Percentiles rank a stretch among this genome's conserved stretches.
These are phyloP conservation scores for Therioaphis trifolii DNA, from an alignment of 2,888 invertebrate genomes.

Conservation along the genomic window DNA sequence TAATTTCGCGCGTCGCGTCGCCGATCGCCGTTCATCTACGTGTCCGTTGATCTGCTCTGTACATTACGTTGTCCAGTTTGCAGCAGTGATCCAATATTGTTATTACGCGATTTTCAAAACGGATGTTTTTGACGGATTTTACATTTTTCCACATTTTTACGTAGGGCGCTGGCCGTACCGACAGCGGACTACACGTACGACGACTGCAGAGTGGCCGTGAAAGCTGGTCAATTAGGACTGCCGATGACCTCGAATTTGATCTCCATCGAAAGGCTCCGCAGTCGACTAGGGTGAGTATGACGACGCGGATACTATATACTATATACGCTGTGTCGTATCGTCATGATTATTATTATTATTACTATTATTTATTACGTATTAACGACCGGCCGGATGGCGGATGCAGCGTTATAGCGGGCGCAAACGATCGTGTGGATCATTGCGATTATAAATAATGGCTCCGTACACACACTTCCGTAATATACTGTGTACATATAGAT, in stretches of 20 bases:
- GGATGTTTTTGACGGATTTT: not conserved
- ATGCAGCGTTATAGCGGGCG: too few relatives aligned
- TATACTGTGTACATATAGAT: too few relatives aligned
- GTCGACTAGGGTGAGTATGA: constrained; percentile 78
- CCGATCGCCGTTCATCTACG: too few relatives aligned
- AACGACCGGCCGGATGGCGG: too few relatives aligned
- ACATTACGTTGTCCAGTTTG: too few relatives aligned
- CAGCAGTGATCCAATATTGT: not conserved
- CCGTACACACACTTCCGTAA: too few relatives aligned
- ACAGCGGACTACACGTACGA: constrained; percentile 92
- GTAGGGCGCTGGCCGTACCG: constrained; percentile 87
- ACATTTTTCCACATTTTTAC: constrained; percentile 67
- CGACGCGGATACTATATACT: too few relatives aligned
- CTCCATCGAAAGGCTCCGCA: constrained; percentile 83
- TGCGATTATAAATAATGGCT: not conserved
- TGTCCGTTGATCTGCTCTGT: too few relatives aligned
- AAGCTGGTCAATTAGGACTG: constrained; percentile 85
- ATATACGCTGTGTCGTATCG: not conserved
- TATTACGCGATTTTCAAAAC: not conserved
- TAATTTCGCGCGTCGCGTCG: too few relatives aligned
- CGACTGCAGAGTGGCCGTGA: constrained; percentile 86
- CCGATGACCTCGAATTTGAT: constrained; percentile 80
- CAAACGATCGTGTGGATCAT: not conserved
- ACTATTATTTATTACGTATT: too few relatives aligned
- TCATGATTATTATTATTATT: too few relatives aligned